These are phyloP conservation scores for Zoanthus solanderi DNA, from an alignment of 92 coral and sea anemone genomes.

Conservation along the genomic window DNA sequence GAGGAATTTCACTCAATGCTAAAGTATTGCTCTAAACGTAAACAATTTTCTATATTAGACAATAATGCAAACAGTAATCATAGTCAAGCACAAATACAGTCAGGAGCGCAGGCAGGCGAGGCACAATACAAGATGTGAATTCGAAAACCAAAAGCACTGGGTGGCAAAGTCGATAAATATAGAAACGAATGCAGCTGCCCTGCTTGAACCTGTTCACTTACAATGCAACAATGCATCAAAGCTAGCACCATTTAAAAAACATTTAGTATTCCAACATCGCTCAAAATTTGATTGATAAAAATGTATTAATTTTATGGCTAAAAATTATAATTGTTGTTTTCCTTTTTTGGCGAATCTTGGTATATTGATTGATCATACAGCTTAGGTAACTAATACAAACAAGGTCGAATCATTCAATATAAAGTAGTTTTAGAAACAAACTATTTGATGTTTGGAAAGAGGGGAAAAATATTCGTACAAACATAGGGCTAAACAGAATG, in stretches of 20 bases:
- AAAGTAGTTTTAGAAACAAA: background rate
- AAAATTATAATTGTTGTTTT: background rate
- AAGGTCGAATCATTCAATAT: background rate
- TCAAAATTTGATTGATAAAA: background rate
- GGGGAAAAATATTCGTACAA: no score
- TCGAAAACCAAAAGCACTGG: constrained; percentile 28
- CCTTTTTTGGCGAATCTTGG: background rate
- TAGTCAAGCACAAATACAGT: constrained; percentile 1
- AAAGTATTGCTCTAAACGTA: background rate
- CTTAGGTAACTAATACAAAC: background rate
- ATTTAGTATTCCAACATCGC: background rate
- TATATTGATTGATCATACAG: background rate
- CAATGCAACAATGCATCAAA: background rate
- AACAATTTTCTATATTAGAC: background rate
- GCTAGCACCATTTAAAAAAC: background rate
- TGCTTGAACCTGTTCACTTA: background rate
- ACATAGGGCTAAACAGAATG: no score
- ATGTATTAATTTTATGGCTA: background rate
- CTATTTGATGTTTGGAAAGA: no score
- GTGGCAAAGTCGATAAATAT: background rate
- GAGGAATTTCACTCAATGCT: background rate
- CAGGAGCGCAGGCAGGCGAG: constrained; percentile 18
- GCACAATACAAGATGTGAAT: constrained; percentile 31
- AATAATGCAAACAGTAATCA: background rate
- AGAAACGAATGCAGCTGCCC: background rate